These are phyloP conservation scores for Danio tinwini DNA, from an alignment of 2,797 vertebrate genomes.

Conservation along the genomic window DNA sequence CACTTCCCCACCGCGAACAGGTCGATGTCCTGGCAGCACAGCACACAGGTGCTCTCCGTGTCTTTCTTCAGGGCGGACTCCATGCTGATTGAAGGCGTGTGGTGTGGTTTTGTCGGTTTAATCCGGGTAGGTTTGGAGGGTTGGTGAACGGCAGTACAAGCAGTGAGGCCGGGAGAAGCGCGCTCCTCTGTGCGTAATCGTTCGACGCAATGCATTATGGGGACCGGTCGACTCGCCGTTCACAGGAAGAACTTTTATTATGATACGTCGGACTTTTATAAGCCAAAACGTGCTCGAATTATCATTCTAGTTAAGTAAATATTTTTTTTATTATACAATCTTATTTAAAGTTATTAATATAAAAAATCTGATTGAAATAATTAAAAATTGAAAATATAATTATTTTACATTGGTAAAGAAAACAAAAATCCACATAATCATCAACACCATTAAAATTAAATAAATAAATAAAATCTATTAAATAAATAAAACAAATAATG, in stretches of 20 bases:
- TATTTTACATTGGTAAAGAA: too few species aligned
- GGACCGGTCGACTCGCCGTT: not conserved
- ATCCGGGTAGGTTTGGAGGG: conserved; percentile 9
- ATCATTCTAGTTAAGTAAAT: too few species aligned
- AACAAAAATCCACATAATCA: too few species aligned
- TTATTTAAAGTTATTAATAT: not conserved
- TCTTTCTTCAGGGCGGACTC: conserved; percentile 74
- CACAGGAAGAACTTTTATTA: conserved; percentile 36
- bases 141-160: conserved; percentile 31
- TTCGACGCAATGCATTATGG: conserved; percentile 43
- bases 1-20: conserved; percentile 94
- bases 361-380: not conserved
- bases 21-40: conserved; percentile 94
- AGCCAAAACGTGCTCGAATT: not conserved
- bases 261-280: conserved; percentile 9
- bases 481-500: too few species aligned
- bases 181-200: conserved; percentile 50
- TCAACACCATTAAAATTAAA: too few species aligned
- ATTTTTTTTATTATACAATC: not conserved
- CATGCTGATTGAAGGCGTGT: conserved; percentile 64
- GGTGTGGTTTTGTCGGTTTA: conserved; percentile 8
- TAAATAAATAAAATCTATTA: too few species aligned
- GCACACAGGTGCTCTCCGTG: conserved; percentile 85
- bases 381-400: too few species aligned
- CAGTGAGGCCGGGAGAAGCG: conserved; percentile 27